Percentiles rank a stretch among this genome's conserved stretches.
Evolutionary conservation across 1,140 invertebrate species (phyloP).

Genomic region (Drosophila hydei): DNA sequence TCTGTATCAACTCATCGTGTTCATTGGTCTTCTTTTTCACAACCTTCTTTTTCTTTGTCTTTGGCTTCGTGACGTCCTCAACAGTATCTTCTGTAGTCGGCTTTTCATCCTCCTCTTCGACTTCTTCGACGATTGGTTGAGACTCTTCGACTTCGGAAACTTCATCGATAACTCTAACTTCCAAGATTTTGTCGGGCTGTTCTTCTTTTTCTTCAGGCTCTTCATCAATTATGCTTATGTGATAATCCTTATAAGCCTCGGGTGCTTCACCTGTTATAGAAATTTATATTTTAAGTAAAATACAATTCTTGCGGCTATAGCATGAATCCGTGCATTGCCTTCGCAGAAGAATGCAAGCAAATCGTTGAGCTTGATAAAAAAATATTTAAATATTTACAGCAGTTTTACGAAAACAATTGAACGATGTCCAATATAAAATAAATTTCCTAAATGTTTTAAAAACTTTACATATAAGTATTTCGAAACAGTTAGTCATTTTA

Average conservation of each 20-base stretch:
- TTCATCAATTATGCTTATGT: constrained; percentile 74
- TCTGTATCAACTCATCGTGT: constrained; percentile 78
- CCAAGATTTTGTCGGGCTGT: constrained; percentile 58
- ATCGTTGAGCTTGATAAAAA: constrained; percentile 55
- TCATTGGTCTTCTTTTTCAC: constrained; percentile 76
- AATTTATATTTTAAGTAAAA: constrained; percentile 47
- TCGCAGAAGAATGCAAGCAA: constrained; percentile 62
- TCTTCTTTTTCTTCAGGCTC: constrained; percentile 64
- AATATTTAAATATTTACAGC: constrained; percentile 58
- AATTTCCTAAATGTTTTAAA: constrained; percentile 24
- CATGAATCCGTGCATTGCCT: constrained; percentile 65
- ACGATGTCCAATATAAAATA: constrained; percentile 31
- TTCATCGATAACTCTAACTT: constrained; percentile 75
- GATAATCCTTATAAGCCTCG: constrained; percentile 72
- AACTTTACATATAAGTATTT: constrained; percentile 17
- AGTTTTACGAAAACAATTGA: constrained; percentile 24
- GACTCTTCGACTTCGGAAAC: constrained; percentile 57
- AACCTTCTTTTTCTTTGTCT: constrained; percentile 73
- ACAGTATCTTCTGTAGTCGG: constrained; percentile 34
- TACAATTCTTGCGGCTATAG: constrained; percentile 1
- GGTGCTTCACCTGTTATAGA: constrained; percentile 74
- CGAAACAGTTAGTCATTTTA: constrained; percentile 34
- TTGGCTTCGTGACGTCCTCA: constrained; percentile 61
- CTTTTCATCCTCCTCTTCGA: constrained; percentile 65
- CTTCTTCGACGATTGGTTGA: constrained; percentile 71